Evolutionary conservation across 2,113 vertebrate species (phyloP).

Genomic region (Salvelinus alpinus): DNA sequence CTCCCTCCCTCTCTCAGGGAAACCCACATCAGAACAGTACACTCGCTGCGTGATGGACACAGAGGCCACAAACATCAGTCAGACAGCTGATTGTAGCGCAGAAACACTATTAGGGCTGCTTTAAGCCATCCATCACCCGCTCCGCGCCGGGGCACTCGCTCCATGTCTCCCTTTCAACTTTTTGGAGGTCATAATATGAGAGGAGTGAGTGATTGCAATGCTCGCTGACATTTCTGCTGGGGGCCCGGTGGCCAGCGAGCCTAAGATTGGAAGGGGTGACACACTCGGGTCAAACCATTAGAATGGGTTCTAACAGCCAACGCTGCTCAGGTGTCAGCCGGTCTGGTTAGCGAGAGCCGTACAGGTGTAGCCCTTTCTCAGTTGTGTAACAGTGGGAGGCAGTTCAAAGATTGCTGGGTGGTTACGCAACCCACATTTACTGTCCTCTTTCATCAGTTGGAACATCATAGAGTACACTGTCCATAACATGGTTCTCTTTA

Average conservation of each 20-base stretch:
- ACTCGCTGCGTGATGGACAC: conserved; percentile 21
- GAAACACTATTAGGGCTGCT: conserved; percentile 51
- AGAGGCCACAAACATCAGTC: conserved; percentile 50
- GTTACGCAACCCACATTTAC: conserved; percentile 59
- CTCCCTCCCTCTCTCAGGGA: conserved; percentile 6
- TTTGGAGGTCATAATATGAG: conserved; percentile 55
- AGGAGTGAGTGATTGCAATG: conserved; percentile 33
- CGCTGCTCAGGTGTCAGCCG: conserved; percentile 42
- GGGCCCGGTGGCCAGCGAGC: background rate
- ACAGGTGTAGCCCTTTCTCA: conserved; percentile 24
- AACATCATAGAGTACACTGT: background rate
- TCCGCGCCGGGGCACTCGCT: conserved; percentile 8
- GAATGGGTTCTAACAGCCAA: conserved; percentile 55
- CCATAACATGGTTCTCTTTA: background rate
- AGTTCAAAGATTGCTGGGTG: conserved; percentile 49
- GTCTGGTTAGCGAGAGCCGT: conserved; percentile 39
- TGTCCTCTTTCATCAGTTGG: background rate
- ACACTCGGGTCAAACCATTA: conserved; percentile 55
- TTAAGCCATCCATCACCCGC: conserved; percentile 54
- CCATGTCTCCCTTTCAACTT: conserved; percentile 57
- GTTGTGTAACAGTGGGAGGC: conserved; percentile 51
- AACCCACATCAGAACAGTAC: conserved; percentile 35
- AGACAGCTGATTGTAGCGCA: conserved; percentile 35
- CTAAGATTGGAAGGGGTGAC: conserved; percentile 17
- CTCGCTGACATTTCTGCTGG: conserved; percentile 52